phyloP scores from a whole-genome alignment of 2,888 invertebrate species.

The Lottia scabra region DNA sequence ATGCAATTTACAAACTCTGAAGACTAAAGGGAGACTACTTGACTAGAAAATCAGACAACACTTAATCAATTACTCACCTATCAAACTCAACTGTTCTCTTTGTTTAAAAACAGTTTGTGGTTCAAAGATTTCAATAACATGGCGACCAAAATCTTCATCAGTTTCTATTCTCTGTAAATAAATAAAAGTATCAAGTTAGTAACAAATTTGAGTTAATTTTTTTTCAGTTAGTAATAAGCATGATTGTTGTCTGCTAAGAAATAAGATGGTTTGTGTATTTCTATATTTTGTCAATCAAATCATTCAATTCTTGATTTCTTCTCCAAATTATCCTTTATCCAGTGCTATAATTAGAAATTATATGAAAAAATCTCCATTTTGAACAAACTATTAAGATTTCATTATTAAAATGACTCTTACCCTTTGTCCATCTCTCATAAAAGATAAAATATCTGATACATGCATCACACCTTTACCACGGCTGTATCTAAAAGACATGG shows the following conservation, averaged over 20 bases:
- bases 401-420: conserved; percentile 44
- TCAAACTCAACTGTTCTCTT: conserved; percentile 47
- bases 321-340: no score
- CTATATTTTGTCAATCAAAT: no score
- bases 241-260: no score
- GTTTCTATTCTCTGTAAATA: conserved; percentile 42
- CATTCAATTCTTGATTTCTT: no score
- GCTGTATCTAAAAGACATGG: conserved; percentile 56
- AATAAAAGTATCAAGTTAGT: background rate
- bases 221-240: no score
- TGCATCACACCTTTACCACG: conserved; percentile 70
- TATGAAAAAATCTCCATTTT: no score
- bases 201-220: no score
- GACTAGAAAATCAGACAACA: background rate
- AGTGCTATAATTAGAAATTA: no score
- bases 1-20: no score
- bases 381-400: no score
- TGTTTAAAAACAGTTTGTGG: conserved; percentile 51
- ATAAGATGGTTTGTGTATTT: no score
- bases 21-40: no score
- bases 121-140: conserved; percentile 61
- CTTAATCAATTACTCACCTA: conserved; percentile 39
- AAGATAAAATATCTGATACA: conserved; percentile 70
- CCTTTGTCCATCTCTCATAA: conserved; percentile 72
- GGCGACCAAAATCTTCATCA: conserved; percentile 45